phyloP scores from a whole-genome alignment of 2,797 vertebrate species.

The Mallotus villosus region DNA sequence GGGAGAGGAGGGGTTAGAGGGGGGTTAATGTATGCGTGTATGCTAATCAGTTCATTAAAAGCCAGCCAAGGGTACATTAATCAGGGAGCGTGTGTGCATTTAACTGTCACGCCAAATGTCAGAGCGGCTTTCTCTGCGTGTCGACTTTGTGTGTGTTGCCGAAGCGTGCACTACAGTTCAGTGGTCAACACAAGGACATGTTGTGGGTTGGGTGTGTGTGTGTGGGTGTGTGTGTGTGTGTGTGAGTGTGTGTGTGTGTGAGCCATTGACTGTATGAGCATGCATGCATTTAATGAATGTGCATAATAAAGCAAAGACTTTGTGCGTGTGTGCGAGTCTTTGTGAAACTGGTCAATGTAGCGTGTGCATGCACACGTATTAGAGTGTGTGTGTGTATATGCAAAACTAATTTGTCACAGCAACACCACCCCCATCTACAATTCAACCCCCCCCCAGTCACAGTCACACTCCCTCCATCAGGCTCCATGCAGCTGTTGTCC shows the following conservation, averaged over 20 bases:
- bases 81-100: slow-evolving; percentile 35
- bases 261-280: too few relatives aligned
- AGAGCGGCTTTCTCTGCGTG: slow-evolving; percentile 22
- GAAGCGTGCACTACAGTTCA: slow-evolving; percentile 40
- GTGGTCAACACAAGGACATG: slow-evolving; percentile 14
- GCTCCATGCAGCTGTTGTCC: slow-evolving; percentile 42
- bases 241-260: too few relatives aligned
- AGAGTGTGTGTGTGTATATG: slow-evolving; percentile 1
- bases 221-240: slow-evolving; percentile 14
- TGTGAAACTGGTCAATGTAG: too few relatives aligned
- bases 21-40: slow-evolving; percentile 51
- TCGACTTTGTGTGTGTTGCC: slow-evolving; percentile 36
- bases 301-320: too few relatives aligned
- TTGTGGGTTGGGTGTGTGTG: slow-evolving; percentile 15
- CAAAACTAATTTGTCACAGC: too few relatives aligned
- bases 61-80: slow-evolving; percentile 34
- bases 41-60: slow-evolving; percentile 55
- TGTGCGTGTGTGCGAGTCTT: too few relatives aligned
- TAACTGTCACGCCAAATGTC: slow-evolving; percentile 44
- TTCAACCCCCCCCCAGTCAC: too few relatives aligned
- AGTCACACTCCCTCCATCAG: slow-evolving; percentile 23
- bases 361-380: slow-evolving; percentile 39
- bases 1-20: slow-evolving; percentile 12
- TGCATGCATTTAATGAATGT: too few relatives aligned
- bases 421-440: too few relatives aligned